These are phyloP conservation scores for Pachyuromys duprasi DNA, from an alignment of 2,797 vertebrate genomes.

Conservation along the genomic window DNA sequence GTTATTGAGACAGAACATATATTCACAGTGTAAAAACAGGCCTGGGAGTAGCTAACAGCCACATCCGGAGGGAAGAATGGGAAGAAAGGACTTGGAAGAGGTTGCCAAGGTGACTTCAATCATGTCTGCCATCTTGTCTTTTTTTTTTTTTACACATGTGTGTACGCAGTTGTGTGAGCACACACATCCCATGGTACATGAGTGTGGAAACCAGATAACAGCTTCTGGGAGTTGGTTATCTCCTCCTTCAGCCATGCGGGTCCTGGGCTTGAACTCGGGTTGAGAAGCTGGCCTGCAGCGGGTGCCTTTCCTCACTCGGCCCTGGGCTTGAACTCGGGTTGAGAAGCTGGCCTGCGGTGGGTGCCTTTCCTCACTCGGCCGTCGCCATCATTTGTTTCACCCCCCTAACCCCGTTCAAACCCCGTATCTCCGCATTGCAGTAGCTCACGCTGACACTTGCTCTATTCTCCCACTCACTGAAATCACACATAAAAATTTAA, in stretches of 20 bases:
- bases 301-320: background rate
- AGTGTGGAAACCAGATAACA: background rate
- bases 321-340: background rate
- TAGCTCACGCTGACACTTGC: background rate
- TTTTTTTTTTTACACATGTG: background rate
- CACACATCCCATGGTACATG: background rate
- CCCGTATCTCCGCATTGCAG: background rate
- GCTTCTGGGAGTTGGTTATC: background rate
- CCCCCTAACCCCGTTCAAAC: background rate
- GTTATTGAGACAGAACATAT: background rate
- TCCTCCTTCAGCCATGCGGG: background rate
- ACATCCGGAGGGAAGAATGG: background rate
- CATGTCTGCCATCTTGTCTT: background rate
- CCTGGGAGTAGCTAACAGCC: background rate
- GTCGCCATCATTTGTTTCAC: background rate
- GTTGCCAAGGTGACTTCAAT: background rate
- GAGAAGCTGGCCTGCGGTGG: background rate
- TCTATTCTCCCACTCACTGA: background rate
- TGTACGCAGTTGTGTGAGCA: background rate
- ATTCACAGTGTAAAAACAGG: background rate
- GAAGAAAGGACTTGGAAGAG: background rate
- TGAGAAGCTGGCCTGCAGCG: background rate
- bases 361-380: too few species aligned
- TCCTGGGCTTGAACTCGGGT: background rate
- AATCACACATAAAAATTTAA: background rate